Evolutionary conservation across 2,113 vertebrate species (phyloP).

Genomic region (Tauraco erythrolophus): DNA sequence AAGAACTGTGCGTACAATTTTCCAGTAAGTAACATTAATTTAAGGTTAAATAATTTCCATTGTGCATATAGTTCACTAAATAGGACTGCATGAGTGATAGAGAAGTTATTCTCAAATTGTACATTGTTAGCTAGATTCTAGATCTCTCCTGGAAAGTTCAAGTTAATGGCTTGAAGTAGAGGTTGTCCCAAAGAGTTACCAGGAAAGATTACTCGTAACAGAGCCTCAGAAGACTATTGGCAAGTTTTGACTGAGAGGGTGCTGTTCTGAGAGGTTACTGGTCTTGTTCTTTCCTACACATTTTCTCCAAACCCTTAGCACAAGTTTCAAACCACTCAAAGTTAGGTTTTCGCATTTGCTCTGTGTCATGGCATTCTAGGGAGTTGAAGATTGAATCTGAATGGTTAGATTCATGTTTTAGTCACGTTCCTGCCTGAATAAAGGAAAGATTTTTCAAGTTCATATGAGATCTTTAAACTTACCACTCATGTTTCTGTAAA

Average conservation of each 20-base stretch:
- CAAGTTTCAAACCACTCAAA: neutral
- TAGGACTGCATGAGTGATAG: neutral
- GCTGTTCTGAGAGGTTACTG: neutral
- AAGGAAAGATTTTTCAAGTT: neutral
- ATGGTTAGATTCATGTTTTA: neutral
- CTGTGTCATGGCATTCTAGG: neutral
- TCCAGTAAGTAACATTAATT: conserved; percentile 79
- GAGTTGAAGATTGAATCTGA: neutral
- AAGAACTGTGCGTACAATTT: conserved; percentile 97
- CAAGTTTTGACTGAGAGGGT: neutral
- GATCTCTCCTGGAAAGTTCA: neutral
- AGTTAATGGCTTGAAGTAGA: neutral
- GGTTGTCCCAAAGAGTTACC: neutral
- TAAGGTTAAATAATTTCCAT: neutral
- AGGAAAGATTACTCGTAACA: neutral
- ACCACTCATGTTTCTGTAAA: neutral
- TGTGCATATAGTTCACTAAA: neutral
- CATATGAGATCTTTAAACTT: neutral
- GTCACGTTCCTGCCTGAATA: neutral
- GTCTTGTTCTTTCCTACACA: neutral
- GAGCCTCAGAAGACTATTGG: neutral
- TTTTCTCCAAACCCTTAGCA: neutral
- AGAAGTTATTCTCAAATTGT: neutral
- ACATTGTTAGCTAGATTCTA: neutral
- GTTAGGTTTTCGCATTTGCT: neutral